Evolutionary conservation across 2,797 vertebrate genomes (phyloP), one percentile per base, ranked within the genome.

Genomic region (Microtus agrestis): DNA sequence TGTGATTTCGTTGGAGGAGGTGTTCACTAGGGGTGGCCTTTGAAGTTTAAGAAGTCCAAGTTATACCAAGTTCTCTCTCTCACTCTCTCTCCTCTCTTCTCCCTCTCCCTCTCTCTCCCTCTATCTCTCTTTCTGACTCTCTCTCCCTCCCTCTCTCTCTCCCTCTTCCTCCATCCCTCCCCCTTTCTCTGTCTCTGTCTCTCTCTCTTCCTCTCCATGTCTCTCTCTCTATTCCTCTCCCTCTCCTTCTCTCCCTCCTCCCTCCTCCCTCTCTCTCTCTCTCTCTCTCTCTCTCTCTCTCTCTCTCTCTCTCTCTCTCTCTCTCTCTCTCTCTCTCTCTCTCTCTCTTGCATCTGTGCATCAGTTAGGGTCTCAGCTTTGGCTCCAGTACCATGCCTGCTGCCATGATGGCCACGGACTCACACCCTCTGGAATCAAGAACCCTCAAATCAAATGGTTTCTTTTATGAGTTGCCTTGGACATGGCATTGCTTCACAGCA

Each of bases 11-110:
- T 86, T 69, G 63, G 13, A 69, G 63, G 23, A n/a, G 6, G 4
- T 69, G 21, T 86, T 34, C 46, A 23, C 43, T 51, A 46, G 61
- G 31, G 46, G 63, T 51, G 63, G 31, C 43, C 31, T 69, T 51
- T 86, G 82, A 86, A 46, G 46, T 86, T 69, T 69, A 69, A 69
- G 82, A 86, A 69, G 12, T 86, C 63, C 31, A n/a, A 69, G 43
- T 69, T 31, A 65, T 43, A 63, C 43, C 31, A 67, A 85, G 19
- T 48, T 84, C 29, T 67, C 29, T 34, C 43, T n/a, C 10, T 23
- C 17, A 23, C 37, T 21, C 37, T 61, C 37, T 27, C 51, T 17
- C 51, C 12, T 27, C 19, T 11, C 19, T 25, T 40, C 13, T 17
- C 14, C 19, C 67, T n/a, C 27, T 17, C 67, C 3, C 17, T 69